Percentiles rank a stretch among this genome's conserved stretches.
These are phyloP conservation scores for Pristionchus arcanus DNA, from an alignment of 2,888 invertebrate species.

Conservation along the genomic window DNA sequence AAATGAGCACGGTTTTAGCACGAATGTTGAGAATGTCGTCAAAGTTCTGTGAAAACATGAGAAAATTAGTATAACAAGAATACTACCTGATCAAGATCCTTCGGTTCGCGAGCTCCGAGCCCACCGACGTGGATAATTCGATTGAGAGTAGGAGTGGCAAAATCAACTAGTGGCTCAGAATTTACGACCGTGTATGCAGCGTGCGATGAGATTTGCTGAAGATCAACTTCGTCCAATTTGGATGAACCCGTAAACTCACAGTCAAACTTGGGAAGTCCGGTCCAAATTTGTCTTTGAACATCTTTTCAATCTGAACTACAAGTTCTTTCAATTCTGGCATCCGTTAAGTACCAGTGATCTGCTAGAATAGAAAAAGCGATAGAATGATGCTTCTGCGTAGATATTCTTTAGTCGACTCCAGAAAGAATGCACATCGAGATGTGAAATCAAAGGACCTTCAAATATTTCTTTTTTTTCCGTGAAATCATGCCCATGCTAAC, in stretches of 20 bases:
- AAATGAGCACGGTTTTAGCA: neutral
- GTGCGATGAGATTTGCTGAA: neutral
- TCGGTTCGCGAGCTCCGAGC: neutral
- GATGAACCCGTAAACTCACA: neutral
- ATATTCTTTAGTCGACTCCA: conserved; percentile 21
- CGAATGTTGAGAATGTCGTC: neutral
- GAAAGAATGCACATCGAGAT: conserved; percentile 31
- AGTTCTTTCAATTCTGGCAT: neutral
- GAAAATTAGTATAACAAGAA: neutral
- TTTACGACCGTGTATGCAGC: neutral
- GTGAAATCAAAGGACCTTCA: neutral
- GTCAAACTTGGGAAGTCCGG: conserved; percentile 1
- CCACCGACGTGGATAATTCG: neutral
- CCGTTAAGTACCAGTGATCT: neutral
- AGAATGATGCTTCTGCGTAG: neutral
- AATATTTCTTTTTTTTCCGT: neutral
- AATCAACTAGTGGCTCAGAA: neutral
- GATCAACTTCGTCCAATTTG: neutral
- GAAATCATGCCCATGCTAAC: neutral
- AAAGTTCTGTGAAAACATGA: neutral
- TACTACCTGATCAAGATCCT: neutral
- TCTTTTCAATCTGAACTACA: neutral
- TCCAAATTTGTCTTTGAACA: conserved; percentile 27
- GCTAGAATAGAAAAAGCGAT: neutral
- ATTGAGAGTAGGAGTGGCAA: neutral